Evolutionary conservation across 2,797 vertebrate genomes (phyloP).

Genomic region (Tangara arthus): DNA sequence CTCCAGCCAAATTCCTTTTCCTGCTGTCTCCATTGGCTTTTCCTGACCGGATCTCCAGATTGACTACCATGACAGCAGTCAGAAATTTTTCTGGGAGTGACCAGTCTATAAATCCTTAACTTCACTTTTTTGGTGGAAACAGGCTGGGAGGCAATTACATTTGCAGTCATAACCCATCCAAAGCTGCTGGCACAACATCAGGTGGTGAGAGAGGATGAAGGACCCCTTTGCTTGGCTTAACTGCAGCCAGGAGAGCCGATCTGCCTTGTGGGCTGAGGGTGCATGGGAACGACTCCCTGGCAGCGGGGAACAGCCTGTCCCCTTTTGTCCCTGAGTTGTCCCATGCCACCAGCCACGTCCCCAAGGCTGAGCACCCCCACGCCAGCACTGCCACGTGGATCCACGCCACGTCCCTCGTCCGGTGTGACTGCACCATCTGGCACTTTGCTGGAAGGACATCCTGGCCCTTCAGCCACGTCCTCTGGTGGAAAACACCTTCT

Average conservation of each 20-base stretch:
- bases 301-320: neutral
- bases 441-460: neutral
- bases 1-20: neutral
- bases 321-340: neutral
- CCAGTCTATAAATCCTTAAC: neutral
- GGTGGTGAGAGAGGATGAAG: neutral
- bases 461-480: neutral
- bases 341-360: fast-evolving
- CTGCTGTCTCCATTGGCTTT: neutral
- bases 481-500: neutral
- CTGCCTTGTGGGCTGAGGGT: neutral
- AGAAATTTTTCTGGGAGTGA: neutral
- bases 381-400: neutral
- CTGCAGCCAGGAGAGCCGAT: neutral
- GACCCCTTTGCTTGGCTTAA: neutral
- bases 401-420: fast-evolving
- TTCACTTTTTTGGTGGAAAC: neutral
- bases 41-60: neutral
- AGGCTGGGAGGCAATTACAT: neutral
- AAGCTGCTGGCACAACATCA: neutral
- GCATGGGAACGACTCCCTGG: neutral
- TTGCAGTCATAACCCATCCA: neutral
- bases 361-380: neutral
- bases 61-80: neutral
- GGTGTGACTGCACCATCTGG: neutral